These are phyloP conservation scores for Lutjanus campechanus DNA, from an alignment of 2,797 vertebrate genomes.

Conservation along the genomic window DNA sequence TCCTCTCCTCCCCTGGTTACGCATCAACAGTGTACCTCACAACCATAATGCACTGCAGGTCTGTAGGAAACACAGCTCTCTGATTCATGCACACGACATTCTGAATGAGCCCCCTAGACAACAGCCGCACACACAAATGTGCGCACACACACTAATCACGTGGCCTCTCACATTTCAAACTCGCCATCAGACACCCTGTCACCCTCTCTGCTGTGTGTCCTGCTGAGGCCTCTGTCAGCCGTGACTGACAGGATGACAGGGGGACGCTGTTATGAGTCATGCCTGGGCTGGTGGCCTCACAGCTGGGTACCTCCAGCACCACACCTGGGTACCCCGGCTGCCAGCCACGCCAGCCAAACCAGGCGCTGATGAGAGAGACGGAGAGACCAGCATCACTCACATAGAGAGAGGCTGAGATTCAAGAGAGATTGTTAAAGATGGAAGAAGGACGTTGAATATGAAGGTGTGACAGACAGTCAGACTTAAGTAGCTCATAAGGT, in stretches of 20 bases:
- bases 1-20: slow-evolving; percentile 50
- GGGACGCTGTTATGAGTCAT: slow-evolving; percentile 76
- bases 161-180: slow-evolving; percentile 50
- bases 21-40: slow-evolving; percentile 44
- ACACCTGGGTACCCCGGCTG: slow-evolving; percentile 83
- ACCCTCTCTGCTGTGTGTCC: slow-evolving; percentile 58
- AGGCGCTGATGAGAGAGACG: slow-evolving; percentile 15
- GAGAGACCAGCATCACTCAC: slow-evolving; percentile 40
- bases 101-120: slow-evolving; percentile 31
- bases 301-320: slow-evolving; percentile 80
- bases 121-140: slow-evolving; percentile 4
- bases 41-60: slow-evolving; percentile 55
- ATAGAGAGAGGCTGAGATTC: slow-evolving; percentile 34
- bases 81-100: slow-evolving; percentile 52
- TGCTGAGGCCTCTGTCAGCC: slow-evolving; percentile 77
- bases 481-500: slow-evolving; percentile 44
- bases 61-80: slow-evolving; percentile 48
- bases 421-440: slow-evolving; percentile 41
- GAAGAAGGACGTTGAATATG: slow-evolving; percentile 38
- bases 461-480: slow-evolving; percentile 30
- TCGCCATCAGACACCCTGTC: slow-evolving; percentile 59
- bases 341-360: slow-evolving; percentile 53
- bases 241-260: slow-evolving; percentile 80
- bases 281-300: slow-evolving; percentile 82
- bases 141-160: slow-evolving; percentile 12